These are phyloP conservation scores for Sinocyclocheilus rhinocerous DNA, from an alignment of 2,113 vertebrate genomes.

Conservation along the genomic window DNA sequence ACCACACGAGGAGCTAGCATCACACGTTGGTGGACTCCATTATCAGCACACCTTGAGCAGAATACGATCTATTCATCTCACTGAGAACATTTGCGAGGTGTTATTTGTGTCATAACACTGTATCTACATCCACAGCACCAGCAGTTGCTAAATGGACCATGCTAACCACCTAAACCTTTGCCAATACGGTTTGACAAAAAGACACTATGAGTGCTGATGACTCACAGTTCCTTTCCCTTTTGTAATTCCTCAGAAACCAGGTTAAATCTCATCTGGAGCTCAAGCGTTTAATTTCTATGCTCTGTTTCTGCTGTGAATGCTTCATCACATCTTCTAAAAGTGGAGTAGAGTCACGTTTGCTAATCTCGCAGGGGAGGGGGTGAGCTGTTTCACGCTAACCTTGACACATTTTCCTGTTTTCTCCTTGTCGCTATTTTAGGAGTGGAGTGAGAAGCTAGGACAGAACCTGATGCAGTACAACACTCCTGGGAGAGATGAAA, in stretches of 20 bases:
- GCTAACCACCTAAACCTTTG: not conserved
- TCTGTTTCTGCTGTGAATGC: constrained; percentile 43
- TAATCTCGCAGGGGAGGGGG: constrained; percentile 45
- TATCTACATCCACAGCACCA: not conserved
- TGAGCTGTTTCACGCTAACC: constrained; percentile 59
- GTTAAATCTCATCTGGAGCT: constrained; percentile 56
- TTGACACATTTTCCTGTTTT: constrained; percentile 59
- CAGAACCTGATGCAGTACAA: constrained; percentile 46
- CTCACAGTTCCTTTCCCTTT: constrained; percentile 20
- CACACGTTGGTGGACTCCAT: not conserved
- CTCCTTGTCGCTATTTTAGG: constrained; percentile 55
- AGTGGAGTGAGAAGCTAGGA: constrained; percentile 52
- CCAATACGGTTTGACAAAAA: not conserved
- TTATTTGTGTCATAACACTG: not conserved
- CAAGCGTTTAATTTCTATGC: constrained; percentile 45
- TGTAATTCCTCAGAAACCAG: constrained; percentile 48
- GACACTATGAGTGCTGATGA: constrained; percentile 42
- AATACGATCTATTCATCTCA: not conserved
- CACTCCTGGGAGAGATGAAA: constrained; percentile 36
- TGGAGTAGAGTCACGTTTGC: constrained; percentile 51
- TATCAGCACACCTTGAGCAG: not conserved
- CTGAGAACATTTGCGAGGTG: not conserved
- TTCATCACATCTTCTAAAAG: constrained; percentile 53
- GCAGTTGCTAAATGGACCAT: not conserved
- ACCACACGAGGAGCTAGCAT: constrained; percentile 34